A percentile compares a stretch with the other conserved stretches of the same genome.
phyloP scores from a whole-genome alignment of 92 coral and sea anemone species.

The Epizoanthus scotinus region DNA sequence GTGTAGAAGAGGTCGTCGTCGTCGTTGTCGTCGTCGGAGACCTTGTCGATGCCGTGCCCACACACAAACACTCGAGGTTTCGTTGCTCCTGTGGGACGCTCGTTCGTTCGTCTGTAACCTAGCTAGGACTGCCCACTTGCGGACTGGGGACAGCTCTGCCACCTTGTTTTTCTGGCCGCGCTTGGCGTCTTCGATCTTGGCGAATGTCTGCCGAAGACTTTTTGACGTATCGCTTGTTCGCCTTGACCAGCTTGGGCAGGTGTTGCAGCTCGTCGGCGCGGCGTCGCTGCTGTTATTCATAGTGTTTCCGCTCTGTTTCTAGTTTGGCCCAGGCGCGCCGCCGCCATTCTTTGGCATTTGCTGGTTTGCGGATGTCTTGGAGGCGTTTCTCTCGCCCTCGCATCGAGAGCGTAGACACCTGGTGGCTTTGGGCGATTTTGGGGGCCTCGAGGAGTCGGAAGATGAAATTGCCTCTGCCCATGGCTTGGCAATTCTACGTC shows the following conservation, averaged over 20 bases:
- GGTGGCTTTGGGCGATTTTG: too few relatives aligned
- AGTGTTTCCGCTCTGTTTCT: neutral
- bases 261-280: conserved; percentile 16
- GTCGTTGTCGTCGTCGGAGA: neutral
- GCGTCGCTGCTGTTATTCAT: neutral
- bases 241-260: neutral
- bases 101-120: neutral
- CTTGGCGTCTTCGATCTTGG: neutral
- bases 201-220: conserved; percentile 4
- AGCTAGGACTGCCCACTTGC: conserved; percentile 25
- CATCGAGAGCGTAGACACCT: too few relatives aligned
- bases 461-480: too few relatives aligned
- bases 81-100: neutral
- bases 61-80: neutral
- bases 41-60: too few relatives aligned
- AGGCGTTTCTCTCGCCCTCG: too few relatives aligned
- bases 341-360: neutral
- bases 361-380: conserved; percentile 19
- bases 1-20: neutral
- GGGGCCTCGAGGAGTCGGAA: too few relatives aligned
- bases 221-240: neutral
- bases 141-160: neutral
- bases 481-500: too few relatives aligned
- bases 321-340: neutral
- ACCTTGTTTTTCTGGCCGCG: neutral